Base-by-base conservation (phyloP, 2,113 vertebrate species). In the Ceyx margarethae region DNA sequence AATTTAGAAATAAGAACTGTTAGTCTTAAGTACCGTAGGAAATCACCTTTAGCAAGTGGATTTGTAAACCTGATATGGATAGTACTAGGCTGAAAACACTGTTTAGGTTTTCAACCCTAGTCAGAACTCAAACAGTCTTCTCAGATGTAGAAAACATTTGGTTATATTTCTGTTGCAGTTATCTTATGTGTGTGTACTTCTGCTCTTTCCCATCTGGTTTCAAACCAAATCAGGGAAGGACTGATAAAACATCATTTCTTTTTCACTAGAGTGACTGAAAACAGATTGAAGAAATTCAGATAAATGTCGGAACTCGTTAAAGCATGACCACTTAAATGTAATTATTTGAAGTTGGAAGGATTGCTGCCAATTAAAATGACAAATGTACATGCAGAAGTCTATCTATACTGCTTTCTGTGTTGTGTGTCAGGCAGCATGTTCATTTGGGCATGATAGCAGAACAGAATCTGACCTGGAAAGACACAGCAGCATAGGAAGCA, bases 161-260 rank as follows among this genome's bases (percentile, higher is more conserved):
- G 88, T 95, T 94, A 37, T 94, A 94, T 94, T 96, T 96, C 95
- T 94, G 86, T 94, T 91, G 80, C 85, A 93, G 80, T 95, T 95
- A 76, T 77, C 74, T 56, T 95, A 87, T 93, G 73, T 89, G 53
- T 90, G 48, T 81, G 33, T n/a, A 90, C 80, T 96, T 93, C 95
- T 96, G 90, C 90, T 93, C 77, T 75, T 94, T 90, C 77, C 95
- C 93, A 95, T 96, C 95, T 96, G 95, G 92, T 93, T 94, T 95
- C 85, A 91, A 88, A 86, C 77, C 86, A 76, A 93, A 89, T 88
- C 83, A 61, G 61, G 77, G 35, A 90, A 96, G 18, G 35, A 86
- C 73, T 95, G 90, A 94, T 88, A 91, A 95, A 94, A 86, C 64
- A 81, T 40, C 28, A 78, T 90, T 95, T 95, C 90, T 95, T 93